Conservation (phyloP, 23 tunicate species). For the Ciona savignyi region DNA sequence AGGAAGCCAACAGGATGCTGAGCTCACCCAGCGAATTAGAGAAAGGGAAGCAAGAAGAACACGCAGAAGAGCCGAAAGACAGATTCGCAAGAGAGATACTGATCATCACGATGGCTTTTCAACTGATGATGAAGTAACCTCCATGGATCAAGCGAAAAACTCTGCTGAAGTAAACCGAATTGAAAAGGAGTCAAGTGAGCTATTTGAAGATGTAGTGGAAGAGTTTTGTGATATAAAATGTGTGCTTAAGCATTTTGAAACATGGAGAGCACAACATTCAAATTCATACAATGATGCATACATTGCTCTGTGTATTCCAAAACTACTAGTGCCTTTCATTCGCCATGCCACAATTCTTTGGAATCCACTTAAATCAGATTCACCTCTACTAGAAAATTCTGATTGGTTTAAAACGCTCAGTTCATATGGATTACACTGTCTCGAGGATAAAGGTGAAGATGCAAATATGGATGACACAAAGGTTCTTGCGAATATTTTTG, state of each 20-base stretch:
- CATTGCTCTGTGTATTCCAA: slow-evolving; percentile 88
- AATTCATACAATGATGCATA: slow-evolving; percentile 82
- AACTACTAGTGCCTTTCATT: slow-evolving; percentile 58
- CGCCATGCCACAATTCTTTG: slow-evolving; percentile 31
- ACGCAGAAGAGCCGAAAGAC: slow-evolving; percentile 53
- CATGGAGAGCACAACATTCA: slow-evolving; percentile 51
- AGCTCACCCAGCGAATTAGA: slow-evolving; percentile 26
- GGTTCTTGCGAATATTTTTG: slow-evolving; percentile 55
- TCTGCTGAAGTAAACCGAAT: slow-evolving; percentile 40
- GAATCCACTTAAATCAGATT: slow-evolving; percentile 57
- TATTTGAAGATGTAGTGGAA: slow-evolving; percentile 82
- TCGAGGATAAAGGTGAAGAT: slow-evolving; percentile 24
- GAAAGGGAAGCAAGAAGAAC: slow-evolving; percentile 86
- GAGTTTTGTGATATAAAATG: slow-evolving; percentile 51
- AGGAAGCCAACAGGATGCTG: slow-evolving; percentile 5
- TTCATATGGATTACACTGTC: slow-evolving; percentile 27
- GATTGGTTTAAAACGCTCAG: slow-evolving; percentile 62
- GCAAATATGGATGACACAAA: slow-evolving; percentile 54
- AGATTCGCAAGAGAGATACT: slow-evolving; percentile 9
- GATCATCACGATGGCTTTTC: slow-evolving; percentile 70
- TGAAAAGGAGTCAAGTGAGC: neutral
- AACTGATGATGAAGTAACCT: slow-evolving; percentile 84
- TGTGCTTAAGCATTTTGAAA: slow-evolving; percentile 37
- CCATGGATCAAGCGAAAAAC: slow-evolving; percentile 45
- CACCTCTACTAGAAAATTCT: slow-evolving; percentile 33